These are phyloP conservation scores for Hippolais icterina DNA, from an alignment of 2,113 vertebrate species.

Conservation along the genomic window DNA sequence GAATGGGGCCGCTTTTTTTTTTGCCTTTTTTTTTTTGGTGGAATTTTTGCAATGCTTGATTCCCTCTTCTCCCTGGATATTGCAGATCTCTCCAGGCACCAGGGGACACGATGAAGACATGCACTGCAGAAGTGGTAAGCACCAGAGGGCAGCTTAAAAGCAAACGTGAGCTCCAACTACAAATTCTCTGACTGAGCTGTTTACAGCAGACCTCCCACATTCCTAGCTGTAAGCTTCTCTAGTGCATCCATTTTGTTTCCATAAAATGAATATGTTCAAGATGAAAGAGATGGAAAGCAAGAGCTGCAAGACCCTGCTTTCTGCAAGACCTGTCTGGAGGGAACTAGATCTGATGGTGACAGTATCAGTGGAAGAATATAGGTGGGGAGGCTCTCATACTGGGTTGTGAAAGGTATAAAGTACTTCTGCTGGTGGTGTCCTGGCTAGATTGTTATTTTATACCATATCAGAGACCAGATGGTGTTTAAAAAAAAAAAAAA, in stretches of 20 bases:
- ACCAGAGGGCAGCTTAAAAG: conserved; percentile 48
- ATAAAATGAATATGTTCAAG: neutral
- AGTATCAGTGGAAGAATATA: neutral
- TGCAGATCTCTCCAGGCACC: neutral
- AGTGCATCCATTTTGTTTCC: neutral
- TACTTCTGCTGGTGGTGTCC: neutral
- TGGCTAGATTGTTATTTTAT: conserved; percentile 34
- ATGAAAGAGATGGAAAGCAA: neutral
- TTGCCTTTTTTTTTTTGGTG: neutral
- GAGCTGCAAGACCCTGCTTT: neutral
- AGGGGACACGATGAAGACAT: neutral
- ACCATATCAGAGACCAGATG: conserved; percentile 37
- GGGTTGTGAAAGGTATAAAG: neutral
- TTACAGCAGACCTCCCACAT: neutral
- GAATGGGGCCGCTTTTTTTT: neutral
- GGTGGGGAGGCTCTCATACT: neutral
- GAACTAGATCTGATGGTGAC: rapidly evolving
- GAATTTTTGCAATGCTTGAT: neutral
- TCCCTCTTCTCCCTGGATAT: neutral
- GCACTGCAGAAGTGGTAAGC: neutral
- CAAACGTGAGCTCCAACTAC: neutral
- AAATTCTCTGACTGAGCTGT: neutral
- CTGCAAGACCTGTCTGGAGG: neutral
- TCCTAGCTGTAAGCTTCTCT: neutral
- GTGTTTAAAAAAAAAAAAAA: neutral